Evolutionary conservation across 2,797 vertebrate species (phyloP), one percentile per base, ranked within the genome.

Genomic region (Valencia hispanica): DNA sequence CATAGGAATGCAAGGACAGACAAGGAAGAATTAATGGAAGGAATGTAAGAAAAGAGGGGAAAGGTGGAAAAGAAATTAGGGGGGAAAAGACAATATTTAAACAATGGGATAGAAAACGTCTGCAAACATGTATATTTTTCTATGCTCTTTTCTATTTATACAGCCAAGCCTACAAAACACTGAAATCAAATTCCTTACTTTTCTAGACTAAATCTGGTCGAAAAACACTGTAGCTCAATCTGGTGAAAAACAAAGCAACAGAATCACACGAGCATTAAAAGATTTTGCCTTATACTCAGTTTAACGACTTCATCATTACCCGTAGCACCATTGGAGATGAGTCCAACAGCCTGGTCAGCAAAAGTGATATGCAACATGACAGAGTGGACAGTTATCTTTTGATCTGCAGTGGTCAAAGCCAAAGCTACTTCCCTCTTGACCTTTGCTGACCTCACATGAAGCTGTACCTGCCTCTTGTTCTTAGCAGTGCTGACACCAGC

Each of bases 401-500:
- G 65, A 81, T 77, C 81, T 78, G 77, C 82, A 25, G 6, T 12
- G 17, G 79, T 73, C 73, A 45, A 9, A 1, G 69, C 74, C 74
- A 82, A 89, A 88, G 53, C 81, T 89, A 87, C 83, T 41, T 72
- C 57, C 41, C 57, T 59, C 25, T 63, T 84, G 73, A 86, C 79
- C 81, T 82, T 53, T 20, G 34, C 17, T 84, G 76, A n/a, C 73
- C 80, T 59, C 70, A 68, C 76, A 78, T 82, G 72, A 79, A 74
- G 71, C 78, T 73, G 72, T 75, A 84, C 77, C 65, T 74, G 68
- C 55, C 77, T 77, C 48, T 72, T 30, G 55, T n/a, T 30, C 65
- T 70, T 30, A 65, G 32, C 69, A 74, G 57, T 82, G 82, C 89
- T 85, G 89, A 91, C 86, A 82, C 53, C 45, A 81, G 72, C 85